Evolutionary conservation across 1,140 invertebrate species (phyloP).

Genomic region (Brachionus koreanus): DNA sequence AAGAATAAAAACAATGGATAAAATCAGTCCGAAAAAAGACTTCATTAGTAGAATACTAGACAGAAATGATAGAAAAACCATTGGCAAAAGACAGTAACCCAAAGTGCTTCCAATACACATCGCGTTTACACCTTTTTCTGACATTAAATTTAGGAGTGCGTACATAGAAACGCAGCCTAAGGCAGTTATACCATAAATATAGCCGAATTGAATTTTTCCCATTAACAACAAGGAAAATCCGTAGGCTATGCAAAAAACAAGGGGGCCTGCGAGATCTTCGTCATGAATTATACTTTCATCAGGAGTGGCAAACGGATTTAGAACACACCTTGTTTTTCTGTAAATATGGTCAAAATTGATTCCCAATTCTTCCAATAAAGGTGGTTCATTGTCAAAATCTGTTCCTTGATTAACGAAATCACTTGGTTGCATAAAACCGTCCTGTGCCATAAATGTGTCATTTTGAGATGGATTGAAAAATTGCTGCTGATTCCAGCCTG

Average conservation of each 20-base stretch:
- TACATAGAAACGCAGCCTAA: slow-evolving; percentile 90
- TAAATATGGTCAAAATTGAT: slow-evolving; percentile 87
- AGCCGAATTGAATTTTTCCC: slow-evolving; percentile 68
- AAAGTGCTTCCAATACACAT: slow-evolving; percentile 82
- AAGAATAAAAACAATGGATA: slow-evolving; percentile 71
- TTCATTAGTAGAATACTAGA: slow-evolving; percentile 74
- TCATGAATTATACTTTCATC: slow-evolving; percentile 60
- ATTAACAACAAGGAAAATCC: slow-evolving; percentile 68
- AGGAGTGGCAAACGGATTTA: slow-evolving; percentile 38
- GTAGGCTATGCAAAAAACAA: slow-evolving; percentile 84
- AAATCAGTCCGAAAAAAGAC: slow-evolving; percentile 68
- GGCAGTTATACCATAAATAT: slow-evolving; percentile 89
- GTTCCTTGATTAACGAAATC: neutral
- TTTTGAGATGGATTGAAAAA: slow-evolving; percentile 23
- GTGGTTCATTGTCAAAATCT: slow-evolving; percentile 52
- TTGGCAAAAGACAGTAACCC: slow-evolving; percentile 88
- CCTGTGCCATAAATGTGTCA: neutral
- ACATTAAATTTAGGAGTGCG: slow-evolving; percentile 79
- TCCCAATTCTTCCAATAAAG: slow-evolving; percentile 70
- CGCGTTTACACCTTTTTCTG: slow-evolving; percentile 72
- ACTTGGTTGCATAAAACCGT: neutral
- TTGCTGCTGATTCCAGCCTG: slow-evolving; percentile 2
- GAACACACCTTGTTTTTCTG: slow-evolving; percentile 65
- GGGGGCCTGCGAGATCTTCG: slow-evolving; percentile 86
- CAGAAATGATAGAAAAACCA: slow-evolving; percentile 77